These are phyloP conservation scores for Hydropsyche tenuis DNA, from an alignment of 1,140 invertebrate species.

Conservation along the genomic window DNA sequence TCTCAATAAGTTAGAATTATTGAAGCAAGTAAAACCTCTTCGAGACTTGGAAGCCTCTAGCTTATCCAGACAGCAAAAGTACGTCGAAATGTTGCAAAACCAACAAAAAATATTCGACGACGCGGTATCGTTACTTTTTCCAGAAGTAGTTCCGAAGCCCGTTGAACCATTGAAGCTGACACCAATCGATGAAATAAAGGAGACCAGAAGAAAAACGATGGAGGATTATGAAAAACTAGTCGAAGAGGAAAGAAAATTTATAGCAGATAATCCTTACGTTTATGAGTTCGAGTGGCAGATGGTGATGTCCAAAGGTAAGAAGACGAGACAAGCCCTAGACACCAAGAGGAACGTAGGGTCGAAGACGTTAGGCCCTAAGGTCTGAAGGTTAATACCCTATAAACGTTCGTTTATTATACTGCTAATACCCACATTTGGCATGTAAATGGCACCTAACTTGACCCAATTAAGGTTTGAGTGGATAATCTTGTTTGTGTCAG, in stretches of 20 bases:
- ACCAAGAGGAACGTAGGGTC: no score
- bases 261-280: constrained; percentile 55
- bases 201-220: constrained; percentile 54
- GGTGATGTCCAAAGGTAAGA: constrained; percentile 56
- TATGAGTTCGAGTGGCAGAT: constrained; percentile 57
- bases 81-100: constrained; percentile 61
- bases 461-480: no score
- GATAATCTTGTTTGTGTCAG: no score
- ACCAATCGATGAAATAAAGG: constrained; percentile 52
- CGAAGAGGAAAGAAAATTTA: constrained; percentile 51
- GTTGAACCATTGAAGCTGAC: constrained; percentile 54
- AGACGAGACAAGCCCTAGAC: constrained; percentile 54
- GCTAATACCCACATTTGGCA: no score
- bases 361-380: no score
- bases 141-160: constrained; percentile 58
- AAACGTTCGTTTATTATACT: no score
- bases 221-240: constrained; percentile 55
- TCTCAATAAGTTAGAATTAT: constrained; percentile 58
- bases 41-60: constrained; percentile 58
- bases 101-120: constrained; percentile 61
- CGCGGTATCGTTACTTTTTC: constrained; percentile 60
- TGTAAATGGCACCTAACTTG: no score
- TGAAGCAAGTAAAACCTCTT: constrained; percentile 60
- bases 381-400: no score
- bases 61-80: constrained; percentile 57